Conservation (phyloP, 1,140 invertebrate species). For the Papilio xuthus region DNA sequence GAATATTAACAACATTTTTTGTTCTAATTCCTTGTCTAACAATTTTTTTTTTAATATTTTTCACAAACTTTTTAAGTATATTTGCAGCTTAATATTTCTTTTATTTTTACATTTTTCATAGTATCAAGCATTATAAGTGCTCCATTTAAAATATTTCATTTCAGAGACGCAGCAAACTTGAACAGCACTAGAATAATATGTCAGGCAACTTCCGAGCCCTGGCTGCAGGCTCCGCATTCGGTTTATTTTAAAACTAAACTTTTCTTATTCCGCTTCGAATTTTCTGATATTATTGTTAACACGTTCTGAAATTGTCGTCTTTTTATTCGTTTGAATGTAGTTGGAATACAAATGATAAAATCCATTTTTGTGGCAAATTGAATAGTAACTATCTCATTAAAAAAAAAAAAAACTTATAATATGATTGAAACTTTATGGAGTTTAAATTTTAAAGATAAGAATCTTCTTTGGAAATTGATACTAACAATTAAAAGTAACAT, state of each 20-base stretch:
- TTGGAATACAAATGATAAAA: not conserved
- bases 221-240: not conserved
- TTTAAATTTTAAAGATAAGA: not conserved
- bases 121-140: not conserved
- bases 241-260: constrained; percentile 14
- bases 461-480: not conserved
- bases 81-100: too few relatives aligned
- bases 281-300: not conserved
- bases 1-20: too few relatives aligned
- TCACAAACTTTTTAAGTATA: too few relatives aligned
- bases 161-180: not conserved
- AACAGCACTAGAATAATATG: constrained; percentile 7
- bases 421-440: not conserved
- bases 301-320: not conserved
- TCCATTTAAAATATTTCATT: not conserved
- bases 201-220: not conserved
- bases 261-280: not conserved
- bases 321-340: not conserved
- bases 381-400: not conserved
- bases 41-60: too few relatives aligned
- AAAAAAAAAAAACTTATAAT: not conserved
- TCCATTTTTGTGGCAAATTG: not conserved
- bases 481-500: not conserved
- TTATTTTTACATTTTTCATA: too few relatives aligned
- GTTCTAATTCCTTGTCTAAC: too few relatives aligned